phyloP scores from a whole-genome alignment of 2,888 invertebrate genomes.

The Tanytarsus gracilentus region DNA sequence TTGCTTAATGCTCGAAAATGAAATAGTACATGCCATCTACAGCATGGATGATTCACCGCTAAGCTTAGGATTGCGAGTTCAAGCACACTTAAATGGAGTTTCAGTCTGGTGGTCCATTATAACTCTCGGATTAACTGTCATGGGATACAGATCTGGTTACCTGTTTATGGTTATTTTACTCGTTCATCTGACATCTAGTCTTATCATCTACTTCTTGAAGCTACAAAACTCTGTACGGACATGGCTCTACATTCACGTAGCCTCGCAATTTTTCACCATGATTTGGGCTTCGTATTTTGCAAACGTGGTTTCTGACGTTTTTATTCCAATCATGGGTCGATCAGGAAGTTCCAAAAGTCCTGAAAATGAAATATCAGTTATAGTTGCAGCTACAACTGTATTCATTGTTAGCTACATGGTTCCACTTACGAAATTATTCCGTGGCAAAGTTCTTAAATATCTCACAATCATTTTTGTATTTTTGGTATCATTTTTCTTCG shows the following conservation, averaged over 20 bases:
- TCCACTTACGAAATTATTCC: conserved; percentile 36
- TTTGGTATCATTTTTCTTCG: conserved; percentile 36
- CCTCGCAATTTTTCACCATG: conserved; percentile 35
- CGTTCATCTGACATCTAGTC: conserved; percentile 34
- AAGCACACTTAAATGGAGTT: conserved; percentile 36
- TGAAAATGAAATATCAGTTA: conserved; percentile 43
- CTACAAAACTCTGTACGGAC: conserved; percentile 36
- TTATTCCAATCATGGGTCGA: conserved; percentile 44
- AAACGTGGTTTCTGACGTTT: conserved; percentile 36
- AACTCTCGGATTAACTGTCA: conserved; percentile 35
- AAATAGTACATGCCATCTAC: not conserved
- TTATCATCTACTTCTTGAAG: conserved; percentile 33
- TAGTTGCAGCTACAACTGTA: conserved; percentile 40
- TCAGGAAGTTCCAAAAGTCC: conserved; percentile 44
- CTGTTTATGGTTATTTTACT: conserved; percentile 35
- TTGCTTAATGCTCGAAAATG: not conserved
- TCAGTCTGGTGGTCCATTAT: conserved; percentile 36
- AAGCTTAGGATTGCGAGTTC: conserved; percentile 36
- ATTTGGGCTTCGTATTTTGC: conserved; percentile 36
- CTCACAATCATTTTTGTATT: conserved; percentile 34
- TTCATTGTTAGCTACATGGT: conserved; percentile 39
- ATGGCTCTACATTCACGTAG: conserved; percentile 37
- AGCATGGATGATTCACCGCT: conserved; percentile 33
- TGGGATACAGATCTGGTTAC: conserved; percentile 36
- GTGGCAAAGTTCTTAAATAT: conserved; percentile 34